A percentile compares a stretch with the other conserved stretches of the same genome.
phyloP scores from a whole-genome alignment of 2,113 vertebrate genomes.

The Pterocles orientalis region DNA sequence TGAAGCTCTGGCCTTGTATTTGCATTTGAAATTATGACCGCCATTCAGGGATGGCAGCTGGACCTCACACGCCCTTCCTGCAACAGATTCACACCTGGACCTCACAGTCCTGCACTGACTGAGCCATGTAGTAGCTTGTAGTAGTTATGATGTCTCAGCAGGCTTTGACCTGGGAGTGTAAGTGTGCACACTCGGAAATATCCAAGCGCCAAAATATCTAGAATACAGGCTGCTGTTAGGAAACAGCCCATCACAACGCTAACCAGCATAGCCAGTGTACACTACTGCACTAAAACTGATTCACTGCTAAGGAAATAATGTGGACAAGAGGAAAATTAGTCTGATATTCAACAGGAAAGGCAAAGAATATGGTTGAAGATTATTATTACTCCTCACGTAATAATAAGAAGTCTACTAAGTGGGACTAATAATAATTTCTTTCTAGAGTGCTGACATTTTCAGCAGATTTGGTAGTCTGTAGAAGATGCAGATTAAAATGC shows the following conservation, averaged over 20 bases:
- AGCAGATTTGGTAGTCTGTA: neutral
- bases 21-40: neutral
- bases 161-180: neutral
- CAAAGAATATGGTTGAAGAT: neutral
- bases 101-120: rapidly evolving
- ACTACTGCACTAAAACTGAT: neutral
- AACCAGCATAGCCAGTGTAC: neutral
- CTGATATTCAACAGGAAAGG: neutral
- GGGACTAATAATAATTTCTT: neutral
- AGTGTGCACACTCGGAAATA: neutral
- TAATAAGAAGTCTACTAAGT: neutral
- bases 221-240: neutral
- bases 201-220: neutral
- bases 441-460: neutral
- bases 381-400: neutral
- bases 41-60: neutral
- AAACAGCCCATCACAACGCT: neutral
- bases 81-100: neutral
- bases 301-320: neutral
- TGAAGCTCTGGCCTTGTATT: neutral
- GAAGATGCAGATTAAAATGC: neutral
- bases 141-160: neutral
- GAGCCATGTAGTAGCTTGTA: neutral
- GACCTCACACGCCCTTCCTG: neutral
- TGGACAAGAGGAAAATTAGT: neutral